Base-by-base conservation (phyloP, 2,797 vertebrate genomes). In the Clamator glandarius region DNA sequence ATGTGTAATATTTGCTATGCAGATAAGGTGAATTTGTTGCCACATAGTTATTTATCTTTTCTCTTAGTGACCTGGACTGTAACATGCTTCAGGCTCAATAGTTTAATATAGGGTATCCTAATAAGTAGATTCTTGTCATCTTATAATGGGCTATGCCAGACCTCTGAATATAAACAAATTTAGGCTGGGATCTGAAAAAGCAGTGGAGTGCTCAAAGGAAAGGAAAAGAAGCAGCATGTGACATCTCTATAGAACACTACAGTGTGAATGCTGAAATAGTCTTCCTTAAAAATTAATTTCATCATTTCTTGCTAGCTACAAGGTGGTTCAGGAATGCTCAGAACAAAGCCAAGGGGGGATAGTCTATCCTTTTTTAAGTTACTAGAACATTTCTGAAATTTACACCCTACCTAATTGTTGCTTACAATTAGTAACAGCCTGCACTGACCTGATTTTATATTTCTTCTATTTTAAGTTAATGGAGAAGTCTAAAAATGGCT, bases 381-480 rank as follows among this genome's bases (percentile, higher is more conserved):
- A 15, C 24, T 66, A 15, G 48, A 57, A 44, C 12, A 10, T 80
- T 88, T 91, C 57, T 77, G 3, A 70, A 82, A 76, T 75, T 19
- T 89, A 61, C 76, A 11, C 29, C 73, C 19, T 42, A 52, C 4
- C 0, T 64, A 50, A 66, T 2, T 74, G 29, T 73, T 91, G 28
- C 50, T 33, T 76, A 28, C 13, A 59, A n/a, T 11, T 72, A 61
- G 16, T 33, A 15, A 15, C 28, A 64, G 51, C 17, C 44, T 70
- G 23, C 29, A 24, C 59, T 64, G 28, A 35, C 25, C 20, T 42
- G 23, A 42, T 69, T 68, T 77, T 94, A 0, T 87, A 44, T 67
- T 94, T 93, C 46, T 68, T 68, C 8, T 79, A 46, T 91, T 96
- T 93, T 81, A 84, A 85, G 46, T 48, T 66, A 66, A 63, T 84